Evolutionary conservation across 2,888 invertebrate species (phyloP).

Genomic region (Torymus texanus): DNA sequence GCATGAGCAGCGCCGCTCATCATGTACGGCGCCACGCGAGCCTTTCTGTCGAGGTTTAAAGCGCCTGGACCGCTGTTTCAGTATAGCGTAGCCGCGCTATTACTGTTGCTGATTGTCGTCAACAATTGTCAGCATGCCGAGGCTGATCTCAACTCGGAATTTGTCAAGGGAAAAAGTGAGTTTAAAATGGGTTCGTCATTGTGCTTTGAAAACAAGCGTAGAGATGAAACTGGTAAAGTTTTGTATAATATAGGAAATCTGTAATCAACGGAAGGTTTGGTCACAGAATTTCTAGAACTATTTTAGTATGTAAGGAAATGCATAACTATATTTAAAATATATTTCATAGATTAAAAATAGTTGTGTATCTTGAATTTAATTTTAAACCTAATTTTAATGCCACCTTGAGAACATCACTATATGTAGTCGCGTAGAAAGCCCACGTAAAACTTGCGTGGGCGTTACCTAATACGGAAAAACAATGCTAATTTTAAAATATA

Average conservation of each 20-base stretch:
- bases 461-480: background rate
- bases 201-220: background rate
- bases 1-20: slow-evolving; percentile 70
- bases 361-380: background rate
- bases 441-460: background rate
- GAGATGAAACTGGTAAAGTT: too few relatives aligned
- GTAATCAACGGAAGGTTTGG: too few relatives aligned
- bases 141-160: slow-evolving; percentile 78
- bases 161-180: slow-evolving; percentile 89
- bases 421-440: background rate
- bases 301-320: too few relatives aligned
- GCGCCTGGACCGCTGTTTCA: slow-evolving; percentile 10
- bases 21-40: slow-evolving; percentile 70
- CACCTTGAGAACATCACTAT: slow-evolving; percentile 43
- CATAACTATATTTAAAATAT: too few relatives aligned
- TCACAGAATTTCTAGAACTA: too few relatives aligned
- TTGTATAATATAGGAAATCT: too few relatives aligned
- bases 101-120: slow-evolving; percentile 60
- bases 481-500: too few relatives aligned
- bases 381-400: slow-evolving; percentile 9
- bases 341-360: too few relatives aligned
- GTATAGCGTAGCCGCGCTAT: slow-evolving; percentile 48
- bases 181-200: slow-evolving; percentile 60
- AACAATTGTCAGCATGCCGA: slow-evolving; percentile 58
- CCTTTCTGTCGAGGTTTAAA: slow-evolving; percentile 68